Conservation (phyloP, 1,140 invertebrate species). For the Drosophila quadrilineata region DNA sequence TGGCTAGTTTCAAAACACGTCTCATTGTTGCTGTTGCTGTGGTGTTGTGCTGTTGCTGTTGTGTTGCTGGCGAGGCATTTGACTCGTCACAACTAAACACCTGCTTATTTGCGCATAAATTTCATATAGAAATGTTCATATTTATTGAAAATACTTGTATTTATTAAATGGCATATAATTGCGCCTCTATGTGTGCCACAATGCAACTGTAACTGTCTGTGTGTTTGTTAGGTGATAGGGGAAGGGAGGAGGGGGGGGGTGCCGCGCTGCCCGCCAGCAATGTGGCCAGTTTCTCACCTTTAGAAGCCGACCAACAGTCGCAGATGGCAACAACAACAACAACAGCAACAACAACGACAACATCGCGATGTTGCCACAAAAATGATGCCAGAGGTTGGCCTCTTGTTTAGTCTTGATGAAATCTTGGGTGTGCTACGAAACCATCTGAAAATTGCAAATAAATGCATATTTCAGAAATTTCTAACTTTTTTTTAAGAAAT, state of each 20-base stretch:
- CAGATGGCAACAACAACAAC: constrained; percentile 47
- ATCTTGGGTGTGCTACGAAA: constrained; percentile 26
- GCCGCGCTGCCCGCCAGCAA: constrained; percentile 65
- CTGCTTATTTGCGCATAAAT: constrained; percentile 74
- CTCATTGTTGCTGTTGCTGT: not conserved
- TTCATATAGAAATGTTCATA: constrained; percentile 67
- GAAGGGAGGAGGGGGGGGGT: too few species aligned
- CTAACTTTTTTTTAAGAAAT: too few species aligned
- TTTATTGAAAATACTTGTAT: constrained; percentile 71
- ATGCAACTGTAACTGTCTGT: not conserved
- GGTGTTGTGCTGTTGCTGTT: not conserved
- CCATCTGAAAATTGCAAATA: not conserved
- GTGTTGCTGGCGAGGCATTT: constrained; percentile 34
- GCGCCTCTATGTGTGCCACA: constrained; percentile 8
- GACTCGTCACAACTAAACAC: constrained; percentile 68
- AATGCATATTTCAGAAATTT: too few species aligned
- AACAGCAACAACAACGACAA: constrained; percentile 21
- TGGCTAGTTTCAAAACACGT: not conserved
- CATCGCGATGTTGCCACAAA: not conserved
- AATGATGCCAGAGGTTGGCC: constrained; percentile 47
- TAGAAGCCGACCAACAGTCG: constrained; percentile 63
- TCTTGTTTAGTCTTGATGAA: constrained; percentile 6
- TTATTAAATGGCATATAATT: constrained; percentile 72
- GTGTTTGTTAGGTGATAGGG: constrained; percentile 42
- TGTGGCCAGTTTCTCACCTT: constrained; percentile 77